phyloP scores from a whole-genome alignment of 2,113 vertebrate genomes.

The Barnardius zonarius region DNA sequence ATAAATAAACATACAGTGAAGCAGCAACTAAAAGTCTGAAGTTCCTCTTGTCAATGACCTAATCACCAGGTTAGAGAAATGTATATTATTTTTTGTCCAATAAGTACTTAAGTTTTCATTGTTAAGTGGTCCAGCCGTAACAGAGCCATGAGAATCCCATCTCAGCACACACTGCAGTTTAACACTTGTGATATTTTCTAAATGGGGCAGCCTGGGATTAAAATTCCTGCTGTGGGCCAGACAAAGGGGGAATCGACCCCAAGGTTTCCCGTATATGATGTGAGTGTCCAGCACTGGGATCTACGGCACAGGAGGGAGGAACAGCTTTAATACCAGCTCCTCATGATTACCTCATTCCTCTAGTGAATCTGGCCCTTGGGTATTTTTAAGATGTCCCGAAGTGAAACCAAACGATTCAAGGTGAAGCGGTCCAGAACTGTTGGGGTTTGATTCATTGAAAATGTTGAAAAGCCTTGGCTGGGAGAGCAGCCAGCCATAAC shows the following conservation, averaged over 20 bases:
- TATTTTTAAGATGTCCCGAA: neutral
- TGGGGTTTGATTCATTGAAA: neutral
- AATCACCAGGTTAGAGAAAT: neutral
- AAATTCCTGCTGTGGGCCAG: neutral
- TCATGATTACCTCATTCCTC: slow-evolving; percentile 4
- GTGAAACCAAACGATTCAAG: slow-evolving; percentile 7
- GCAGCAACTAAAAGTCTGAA: neutral
- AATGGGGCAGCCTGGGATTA: neutral
- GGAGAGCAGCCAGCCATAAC: neutral
- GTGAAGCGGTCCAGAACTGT: neutral
- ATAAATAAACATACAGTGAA: neutral
- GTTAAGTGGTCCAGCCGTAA: neutral
- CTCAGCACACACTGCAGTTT: neutral
- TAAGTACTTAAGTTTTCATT: neutral
- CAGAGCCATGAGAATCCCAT: neutral
- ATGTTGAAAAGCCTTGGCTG: neutral
- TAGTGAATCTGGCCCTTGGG: neutral
- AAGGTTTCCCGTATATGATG: neutral
- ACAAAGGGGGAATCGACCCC: neutral
- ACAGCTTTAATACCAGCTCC: neutral
- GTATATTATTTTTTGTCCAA: neutral
- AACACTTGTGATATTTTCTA: neutral
- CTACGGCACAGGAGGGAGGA: neutral
- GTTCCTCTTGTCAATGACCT: neutral
- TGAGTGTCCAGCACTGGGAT: neutral